phyloP scores from a whole-genome alignment of 2,797 vertebrate species.

The Mus spretus region DNA sequence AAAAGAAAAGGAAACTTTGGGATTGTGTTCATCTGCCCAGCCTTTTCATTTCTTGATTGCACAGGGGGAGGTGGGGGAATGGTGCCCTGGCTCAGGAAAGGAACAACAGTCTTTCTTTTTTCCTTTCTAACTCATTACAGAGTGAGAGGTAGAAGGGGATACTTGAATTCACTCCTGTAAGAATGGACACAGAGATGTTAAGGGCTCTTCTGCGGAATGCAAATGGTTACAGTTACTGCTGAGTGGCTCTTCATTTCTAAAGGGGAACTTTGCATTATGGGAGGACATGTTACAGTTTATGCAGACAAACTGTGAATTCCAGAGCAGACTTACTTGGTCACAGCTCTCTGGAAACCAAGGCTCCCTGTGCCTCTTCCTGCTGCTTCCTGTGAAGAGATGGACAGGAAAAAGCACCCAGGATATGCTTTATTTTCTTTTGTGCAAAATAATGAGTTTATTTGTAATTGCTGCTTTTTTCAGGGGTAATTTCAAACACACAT shows the following conservation, averaged over 20 bases:
- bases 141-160: conserved; percentile 85
- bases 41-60: conserved; percentile 85
- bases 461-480: conserved; percentile 93
- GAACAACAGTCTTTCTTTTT: conserved; percentile 70
- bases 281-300: conserved; percentile 88
- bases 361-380: conserved; percentile 87
- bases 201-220: conserved; percentile 85
- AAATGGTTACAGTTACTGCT: conserved; percentile 88
- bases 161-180: conserved; percentile 87
- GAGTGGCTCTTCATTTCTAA: conserved; percentile 85
- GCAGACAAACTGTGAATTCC: conserved; percentile 89
- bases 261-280: conserved; percentile 82
- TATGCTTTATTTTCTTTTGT: conserved; percentile 71
- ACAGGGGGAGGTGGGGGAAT: conserved; percentile 58
- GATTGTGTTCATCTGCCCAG: conserved; percentile 84
- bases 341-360: conserved; percentile 88
- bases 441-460: conserved; percentile 87
- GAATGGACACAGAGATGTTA: conserved; percentile 88
- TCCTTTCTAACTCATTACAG: conserved; percentile 80
- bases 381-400: conserved; percentile 88
- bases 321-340: conserved; percentile 86
- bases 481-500: conserved; percentile 89
- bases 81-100: conserved; percentile 82
- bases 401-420: conserved; percentile 84
- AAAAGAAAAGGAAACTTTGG: conserved; percentile 85